Base-by-base conservation (phyloP, 2,888 invertebrate species). In the Lumbricus terrestris region DNA sequence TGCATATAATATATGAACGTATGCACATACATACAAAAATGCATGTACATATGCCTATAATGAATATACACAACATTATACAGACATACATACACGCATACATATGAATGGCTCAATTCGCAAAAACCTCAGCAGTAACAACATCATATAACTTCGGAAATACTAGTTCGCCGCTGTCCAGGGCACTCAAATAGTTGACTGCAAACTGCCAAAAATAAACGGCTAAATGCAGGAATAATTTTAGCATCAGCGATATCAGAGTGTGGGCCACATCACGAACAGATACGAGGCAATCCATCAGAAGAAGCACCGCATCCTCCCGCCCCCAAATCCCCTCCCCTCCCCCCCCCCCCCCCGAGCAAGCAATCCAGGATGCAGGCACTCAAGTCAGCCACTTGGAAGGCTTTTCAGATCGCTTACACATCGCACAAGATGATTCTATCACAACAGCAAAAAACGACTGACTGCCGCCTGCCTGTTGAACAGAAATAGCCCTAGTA, bases 331-430 rank as follows among this genome's bases (percentile, higher is more conserved):
- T n/a, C n/a, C n/a, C n/a, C n/a, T n/a, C n/a, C n/a, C n/a, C n/a
- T n/a, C n/a, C n/a, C n/a, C n/a, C n/a, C n/a, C n/a, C n/a, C n/a
- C 40, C 47, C 20, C 8, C 5, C 23, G 11, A 54, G 69, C 69
- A n/a, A 69, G 69, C 69, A 69, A 69, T n/a, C 69, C 69, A 69
- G 69, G 69, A 69, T n/a, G 69, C 69, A n/a, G 69, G 69, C 69
- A n/a, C 69, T 69, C 69, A 8, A 69, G 69, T 69, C 69, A n/a
- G n/a, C 69, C 69, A 69, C 69, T 69, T 69, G 69, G 69, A 69
- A 69, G 69, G 69, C 69, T 69, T 69, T 69, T 69, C 69, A 69
- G 69, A 69, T 69, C 69, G 13, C 69, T 69, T 69, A 69, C 69
- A 69, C 69, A 69, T 69, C 69, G n/a, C 69, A 69, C 69, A 69